Evolutionary conservation across 53 echinoderm and acorn worm species (phyloP), one percentile per base, ranked within the genome.

Genomic region (Temnopleurus reevesii): DNA sequence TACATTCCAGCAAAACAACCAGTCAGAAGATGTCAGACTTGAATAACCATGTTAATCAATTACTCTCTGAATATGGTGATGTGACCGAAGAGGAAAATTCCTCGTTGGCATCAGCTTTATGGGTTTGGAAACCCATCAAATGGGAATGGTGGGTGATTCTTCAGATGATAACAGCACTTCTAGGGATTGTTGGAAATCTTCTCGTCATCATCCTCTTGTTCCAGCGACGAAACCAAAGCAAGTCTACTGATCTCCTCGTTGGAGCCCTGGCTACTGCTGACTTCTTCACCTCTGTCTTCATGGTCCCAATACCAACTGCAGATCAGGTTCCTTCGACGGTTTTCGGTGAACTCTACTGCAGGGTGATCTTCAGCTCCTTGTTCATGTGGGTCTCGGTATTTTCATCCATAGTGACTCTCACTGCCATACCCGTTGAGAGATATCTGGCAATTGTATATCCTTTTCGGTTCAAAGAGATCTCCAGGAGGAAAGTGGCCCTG

Each of bases 371-470:
- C 77, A 92, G 91, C 15, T 41, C 90, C 17, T 89, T 90, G 8
- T 80, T 95, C 59, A 92, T 97, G 89, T 97, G 97, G 97, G 93
- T 91, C 18, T 95, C 93, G 9, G 93, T 97, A 13, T 92, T 92
- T 12, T 91, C 91, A 1, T 97, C 97, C 2, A 57, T 97, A 12
- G 90, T 97, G 41, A 95, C 95, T 2, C 81, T 97, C 25, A 95
- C 94, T 4, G 58, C 89, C 29, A 93, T 97, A 21, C 94, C 97
- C 0, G 89, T 95, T 12, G 97, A 97, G 81, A 81, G 95, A n/a
- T 97, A 91, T 43, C 65, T 91, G 19, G 97, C 95, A 24, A 93
- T 97, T 36, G 86, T 84, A 4, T 81, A 92, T 61, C 97, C 97
- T 3, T 88, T 95, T 4, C 81, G 58, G 58, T 95, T 95, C 46